These are phyloP conservation scores for Zaprionus capensis DNA, from an alignment of 1,140 invertebrate genomes.

Conservation along the genomic window DNA sequence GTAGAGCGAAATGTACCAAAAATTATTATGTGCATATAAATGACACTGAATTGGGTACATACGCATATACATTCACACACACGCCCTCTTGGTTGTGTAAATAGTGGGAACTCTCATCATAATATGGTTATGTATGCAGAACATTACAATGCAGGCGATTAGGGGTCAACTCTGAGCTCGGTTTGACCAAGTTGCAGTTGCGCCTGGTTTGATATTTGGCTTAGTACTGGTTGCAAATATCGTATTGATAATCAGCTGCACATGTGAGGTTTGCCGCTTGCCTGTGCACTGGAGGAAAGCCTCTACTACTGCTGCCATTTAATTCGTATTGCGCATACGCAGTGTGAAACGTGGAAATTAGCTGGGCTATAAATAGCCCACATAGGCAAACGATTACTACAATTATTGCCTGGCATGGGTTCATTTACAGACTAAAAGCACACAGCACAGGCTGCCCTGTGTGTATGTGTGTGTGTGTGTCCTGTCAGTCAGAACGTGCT, in stretches of 20 bases:
- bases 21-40: constrained; percentile 75
- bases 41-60: constrained; percentile 21
- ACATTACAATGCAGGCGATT: constrained; percentile 68
- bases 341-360: constrained; percentile 44
- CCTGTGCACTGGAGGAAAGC: constrained; percentile 4
- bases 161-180: constrained; percentile 45
- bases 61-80: neutral
- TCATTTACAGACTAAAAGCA: neutral
- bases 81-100: constrained; percentile 26
- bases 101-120: constrained; percentile 37
- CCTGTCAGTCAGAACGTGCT: neutral
- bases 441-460: neutral
- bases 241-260: neutral
- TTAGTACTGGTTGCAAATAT: neutral
- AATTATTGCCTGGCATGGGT: neutral
- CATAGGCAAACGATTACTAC: constrained; percentile 5
- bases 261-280: constrained; percentile 22
- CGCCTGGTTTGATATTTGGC: neutral
- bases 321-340: constrained; percentile 62
- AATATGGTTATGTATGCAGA: constrained; percentile 75
- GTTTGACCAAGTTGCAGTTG: neutral
- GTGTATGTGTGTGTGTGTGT: neutral
- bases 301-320: neutral
- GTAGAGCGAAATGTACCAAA: constrained; percentile 36
- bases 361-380: constrained; percentile 30